Percentiles rank a stretch among this genome's conserved stretches.
These are phyloP conservation scores for Falco rusticolus DNA, from an alignment of 2,797 vertebrate genomes.

Conservation along the genomic window DNA sequence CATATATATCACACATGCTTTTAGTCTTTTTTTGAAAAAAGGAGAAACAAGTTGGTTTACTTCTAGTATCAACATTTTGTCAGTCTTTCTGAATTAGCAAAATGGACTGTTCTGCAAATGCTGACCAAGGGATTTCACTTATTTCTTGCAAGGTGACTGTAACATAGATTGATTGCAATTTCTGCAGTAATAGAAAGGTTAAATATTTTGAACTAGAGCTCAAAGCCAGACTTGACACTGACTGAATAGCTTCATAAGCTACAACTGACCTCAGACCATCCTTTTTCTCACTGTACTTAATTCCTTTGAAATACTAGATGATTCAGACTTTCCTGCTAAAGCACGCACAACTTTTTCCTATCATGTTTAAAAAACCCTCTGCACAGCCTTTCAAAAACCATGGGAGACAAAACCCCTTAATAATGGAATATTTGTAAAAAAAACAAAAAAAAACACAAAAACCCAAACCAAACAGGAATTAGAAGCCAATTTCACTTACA, in stretches of 20 bases:
- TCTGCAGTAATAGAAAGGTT: conserved; percentile 61
- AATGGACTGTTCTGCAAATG: conserved; percentile 28
- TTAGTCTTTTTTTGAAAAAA: neutral
- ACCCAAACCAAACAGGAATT: neutral
- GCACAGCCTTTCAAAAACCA: neutral
- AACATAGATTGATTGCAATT: conserved; percentile 48
- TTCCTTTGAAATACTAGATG: neutral
- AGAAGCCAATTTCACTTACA: neutral
- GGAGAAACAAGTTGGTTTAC: neutral
- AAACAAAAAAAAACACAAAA: neutral
- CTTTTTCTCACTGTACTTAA: neutral
- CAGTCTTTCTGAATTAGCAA: conserved; percentile 35
- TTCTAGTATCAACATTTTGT: neutral
- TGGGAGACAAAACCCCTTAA: neutral
- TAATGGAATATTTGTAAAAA: neutral
- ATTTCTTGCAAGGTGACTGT: conserved; percentile 45
- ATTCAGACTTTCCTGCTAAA: neutral
- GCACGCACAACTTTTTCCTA: neutral
- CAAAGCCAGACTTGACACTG: conserved; percentile 48
- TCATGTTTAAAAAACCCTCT: neutral
- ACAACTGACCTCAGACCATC: neutral
- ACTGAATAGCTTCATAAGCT: conserved; percentile 52
- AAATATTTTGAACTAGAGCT: conserved; percentile 46
- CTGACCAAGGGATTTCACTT: conserved; percentile 51
- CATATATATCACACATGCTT: neutral